These are phyloP conservation scores for Diogma glabrata DNA, from an alignment of 2,888 invertebrate genomes.

Conservation along the genomic window DNA sequence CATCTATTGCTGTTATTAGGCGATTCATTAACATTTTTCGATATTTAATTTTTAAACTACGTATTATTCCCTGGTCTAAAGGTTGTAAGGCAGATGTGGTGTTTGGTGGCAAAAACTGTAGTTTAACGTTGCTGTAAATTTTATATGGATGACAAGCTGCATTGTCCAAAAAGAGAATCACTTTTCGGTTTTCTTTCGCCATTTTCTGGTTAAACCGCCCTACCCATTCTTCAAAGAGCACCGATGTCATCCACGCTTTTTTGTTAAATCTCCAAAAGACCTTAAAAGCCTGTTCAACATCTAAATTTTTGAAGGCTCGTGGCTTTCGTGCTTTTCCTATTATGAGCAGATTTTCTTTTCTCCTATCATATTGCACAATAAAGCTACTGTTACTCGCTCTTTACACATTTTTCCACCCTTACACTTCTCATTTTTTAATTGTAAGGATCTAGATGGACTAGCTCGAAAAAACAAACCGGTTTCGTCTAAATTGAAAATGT, in stretches of 20 bases:
- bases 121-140: constrained; percentile 18
- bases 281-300: neutral
- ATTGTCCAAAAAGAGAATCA: neutral
- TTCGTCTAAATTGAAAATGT: neutral
- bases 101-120: constrained; percentile 21
- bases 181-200: neutral
- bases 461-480: neutral
- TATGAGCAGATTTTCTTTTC: constrained; percentile 1
- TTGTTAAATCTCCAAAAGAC: neutral
- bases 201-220: constrained; percentile 19
- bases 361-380: neutral
- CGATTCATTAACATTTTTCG: neutral
- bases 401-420: neutral
- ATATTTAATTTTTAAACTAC: neutral
- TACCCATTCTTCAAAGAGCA: neutral
- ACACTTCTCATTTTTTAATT: neutral
- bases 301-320: neutral
- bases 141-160: neutral
- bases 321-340: neutral
- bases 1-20: neutral
- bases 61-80: neutral
- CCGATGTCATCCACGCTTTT: neutral
- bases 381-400: neutral
- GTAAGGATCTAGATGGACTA: neutral
- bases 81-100: neutral